phyloP scores from a whole-genome alignment of 2,113 vertebrate genomes.

The Baryphthengus martii region DNA sequence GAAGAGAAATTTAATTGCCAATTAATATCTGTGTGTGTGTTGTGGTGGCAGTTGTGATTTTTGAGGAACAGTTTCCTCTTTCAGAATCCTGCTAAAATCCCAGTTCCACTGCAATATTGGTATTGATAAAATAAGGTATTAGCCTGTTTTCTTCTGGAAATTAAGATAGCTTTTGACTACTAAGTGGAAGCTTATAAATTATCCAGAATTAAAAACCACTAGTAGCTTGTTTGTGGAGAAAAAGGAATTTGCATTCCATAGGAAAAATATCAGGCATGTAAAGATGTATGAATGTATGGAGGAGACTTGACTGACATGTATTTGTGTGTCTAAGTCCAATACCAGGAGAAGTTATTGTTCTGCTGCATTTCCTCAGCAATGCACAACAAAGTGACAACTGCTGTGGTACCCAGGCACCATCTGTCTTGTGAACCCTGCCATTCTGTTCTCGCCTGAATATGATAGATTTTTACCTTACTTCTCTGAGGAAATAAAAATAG shows the following conservation, averaged over 20 bases:
- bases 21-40: not conserved
- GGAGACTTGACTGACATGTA: not conserved
- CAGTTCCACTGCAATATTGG: not conserved
- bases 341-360: constrained; percentile 34
- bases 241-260: not conserved
- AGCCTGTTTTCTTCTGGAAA: constrained; percentile 5
- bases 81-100: not conserved
- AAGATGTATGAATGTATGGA: not conserved
- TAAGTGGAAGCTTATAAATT: not conserved
- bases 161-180: not conserved
- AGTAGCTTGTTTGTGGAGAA: not conserved
- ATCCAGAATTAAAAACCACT: not conserved
- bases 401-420: constrained; percentile 45
- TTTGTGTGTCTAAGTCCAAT: constrained; percentile 16
- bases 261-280: not conserved
- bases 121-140: not conserved
- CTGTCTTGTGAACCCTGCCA: constrained; percentile 51
- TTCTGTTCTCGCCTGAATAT: constrained; percentile 24
- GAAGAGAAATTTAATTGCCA: not conserved
- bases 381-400: constrained; percentile 50
- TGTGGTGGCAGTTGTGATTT: not conserved
- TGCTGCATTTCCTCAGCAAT: constrained; percentile 28
- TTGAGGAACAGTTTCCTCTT: not conserved
- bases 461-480: constrained; percentile 30
- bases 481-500: constrained; percentile 23